Evolutionary conservation across 2,113 vertebrate genomes (phyloP).

Genomic region (Equus quagga): DNA sequence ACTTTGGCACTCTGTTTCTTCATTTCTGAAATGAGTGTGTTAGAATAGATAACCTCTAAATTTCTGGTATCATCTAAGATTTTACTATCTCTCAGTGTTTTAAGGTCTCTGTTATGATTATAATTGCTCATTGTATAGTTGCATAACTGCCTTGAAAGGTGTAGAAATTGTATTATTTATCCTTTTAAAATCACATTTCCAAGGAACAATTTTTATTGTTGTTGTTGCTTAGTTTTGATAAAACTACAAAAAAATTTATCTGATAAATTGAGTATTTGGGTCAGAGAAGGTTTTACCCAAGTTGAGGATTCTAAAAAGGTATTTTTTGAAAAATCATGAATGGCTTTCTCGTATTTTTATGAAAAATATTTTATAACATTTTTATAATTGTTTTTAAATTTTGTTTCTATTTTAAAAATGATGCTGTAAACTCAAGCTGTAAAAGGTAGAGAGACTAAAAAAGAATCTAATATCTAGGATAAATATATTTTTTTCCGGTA

Average conservation of each 20-base stretch:
- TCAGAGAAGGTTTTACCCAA: slow-evolving; percentile 27
- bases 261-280: slow-evolving; percentile 20
- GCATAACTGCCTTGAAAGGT: neutral
- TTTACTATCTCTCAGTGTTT: slow-evolving; percentile 9
- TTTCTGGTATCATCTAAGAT: slow-evolving; percentile 14
- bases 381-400: slow-evolving; percentile 58
- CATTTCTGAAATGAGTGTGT: neutral
- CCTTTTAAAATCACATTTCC: neutral
- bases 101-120: neutral
- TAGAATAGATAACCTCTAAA: neutral
- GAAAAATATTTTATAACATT: slow-evolving; percentile 49
- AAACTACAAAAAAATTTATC: neutral
- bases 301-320: neutral
- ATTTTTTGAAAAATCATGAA: slow-evolving; percentile 4
- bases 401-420: slow-evolving; percentile 33
- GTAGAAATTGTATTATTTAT: neutral
- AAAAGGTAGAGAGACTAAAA: slow-evolving; percentile 49
- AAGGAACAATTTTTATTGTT: slow-evolving; percentile 38
- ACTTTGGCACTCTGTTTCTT: neutral
- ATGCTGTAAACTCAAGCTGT: slow-evolving; percentile 17
- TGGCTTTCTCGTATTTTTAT: slow-evolving; percentile 23
- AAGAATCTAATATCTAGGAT: slow-evolving; percentile 68
- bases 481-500: slow-evolving; percentile 72
- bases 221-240: slow-evolving; percentile 47
- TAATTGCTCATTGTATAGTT: neutral